Percentiles rank a stretch among this genome's conserved stretches.
Evolutionary conservation across 2,888 invertebrate genomes (phyloP).

Genomic region (Drosophila nr. fundita): DNA sequence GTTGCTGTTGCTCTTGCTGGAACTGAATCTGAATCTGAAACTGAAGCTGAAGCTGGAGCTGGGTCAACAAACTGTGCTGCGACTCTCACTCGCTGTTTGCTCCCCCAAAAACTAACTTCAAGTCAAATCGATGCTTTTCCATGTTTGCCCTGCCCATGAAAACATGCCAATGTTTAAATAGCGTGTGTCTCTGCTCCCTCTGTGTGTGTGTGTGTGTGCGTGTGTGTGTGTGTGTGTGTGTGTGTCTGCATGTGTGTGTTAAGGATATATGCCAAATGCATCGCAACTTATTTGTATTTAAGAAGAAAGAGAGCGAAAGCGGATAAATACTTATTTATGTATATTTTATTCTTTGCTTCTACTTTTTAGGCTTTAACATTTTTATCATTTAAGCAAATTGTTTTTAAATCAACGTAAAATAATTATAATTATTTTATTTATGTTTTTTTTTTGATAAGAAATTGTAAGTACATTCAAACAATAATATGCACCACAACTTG

Average conservation of each 20-base stretch:
- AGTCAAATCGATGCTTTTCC: conserved; percentile 37
- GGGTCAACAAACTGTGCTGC: conserved; percentile 70
- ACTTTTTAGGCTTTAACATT: background rate
- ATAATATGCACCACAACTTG: background rate
- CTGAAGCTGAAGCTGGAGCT: conserved; percentile 30
- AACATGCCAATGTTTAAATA: conserved; percentile 42
- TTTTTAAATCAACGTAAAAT: background rate
- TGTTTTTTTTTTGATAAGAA: background rate
- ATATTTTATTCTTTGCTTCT: background rate
- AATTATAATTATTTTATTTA: background rate
- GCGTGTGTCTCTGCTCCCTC: background rate
- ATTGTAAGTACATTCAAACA: background rate
- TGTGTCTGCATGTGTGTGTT: background rate
- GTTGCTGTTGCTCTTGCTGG: conserved; percentile 3
- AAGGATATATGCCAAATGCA: conserved; percentile 33
- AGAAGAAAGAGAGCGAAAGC: background rate
- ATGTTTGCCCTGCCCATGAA: conserved; percentile 30
- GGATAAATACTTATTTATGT: background rate
- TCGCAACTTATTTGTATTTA: background rate
- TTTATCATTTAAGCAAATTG: background rate
- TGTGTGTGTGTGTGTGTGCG: conserved; percentile 1
- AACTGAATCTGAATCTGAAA: background rate
- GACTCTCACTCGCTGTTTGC: conserved; percentile 17
- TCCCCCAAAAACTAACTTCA: conserved; percentile 37
- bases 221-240: background rate